Evolutionary conservation across 2,888 invertebrate genomes (phyloP).

Genomic region (Ophion slaviceki): DNA sequence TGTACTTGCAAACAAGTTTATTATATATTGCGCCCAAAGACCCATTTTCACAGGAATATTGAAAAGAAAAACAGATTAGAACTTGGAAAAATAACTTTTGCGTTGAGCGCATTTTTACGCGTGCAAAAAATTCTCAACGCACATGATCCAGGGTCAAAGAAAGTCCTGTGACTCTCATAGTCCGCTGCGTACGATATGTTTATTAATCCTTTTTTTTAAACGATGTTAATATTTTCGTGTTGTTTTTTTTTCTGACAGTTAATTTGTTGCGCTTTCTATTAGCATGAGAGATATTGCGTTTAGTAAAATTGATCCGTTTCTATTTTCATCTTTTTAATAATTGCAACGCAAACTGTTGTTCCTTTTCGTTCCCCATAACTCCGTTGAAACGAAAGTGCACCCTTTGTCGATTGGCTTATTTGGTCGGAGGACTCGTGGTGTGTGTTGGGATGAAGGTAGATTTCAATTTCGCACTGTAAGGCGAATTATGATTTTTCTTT

Average conservation of each 20-base stretch:
- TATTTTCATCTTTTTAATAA: constrained; percentile 35
- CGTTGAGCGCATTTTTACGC: not conserved
- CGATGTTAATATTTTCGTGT: constrained; percentile 19
- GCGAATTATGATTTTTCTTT: constrained; percentile 3
- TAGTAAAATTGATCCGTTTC: constrained; percentile 15
- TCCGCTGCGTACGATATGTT: not conserved
- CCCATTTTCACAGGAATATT: not conserved
- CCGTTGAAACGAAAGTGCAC: constrained; percentile 22
- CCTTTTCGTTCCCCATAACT: constrained; percentile 16
- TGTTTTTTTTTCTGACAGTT: constrained; percentile 49
- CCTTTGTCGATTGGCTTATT: constrained; percentile 45
- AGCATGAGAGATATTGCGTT: constrained; percentile 57
- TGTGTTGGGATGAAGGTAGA: constrained; percentile 46
- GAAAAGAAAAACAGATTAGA: not conserved
- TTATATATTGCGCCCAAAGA: not conserved
- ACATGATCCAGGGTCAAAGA: not conserved
- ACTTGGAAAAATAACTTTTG: not conserved
- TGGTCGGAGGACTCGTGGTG: constrained; percentile 37
- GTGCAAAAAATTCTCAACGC: not conserved
- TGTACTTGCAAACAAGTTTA: not conserved
- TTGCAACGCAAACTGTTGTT: constrained; percentile 22
- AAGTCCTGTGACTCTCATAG: not conserved
- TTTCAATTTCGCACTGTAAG: constrained; percentile 18
- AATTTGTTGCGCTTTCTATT: constrained; percentile 52
- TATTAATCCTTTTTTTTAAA: constrained; percentile 25